Base-by-base conservation (phyloP, 2,888 invertebrate species). In the Cyclophora albipunctata region DNA sequence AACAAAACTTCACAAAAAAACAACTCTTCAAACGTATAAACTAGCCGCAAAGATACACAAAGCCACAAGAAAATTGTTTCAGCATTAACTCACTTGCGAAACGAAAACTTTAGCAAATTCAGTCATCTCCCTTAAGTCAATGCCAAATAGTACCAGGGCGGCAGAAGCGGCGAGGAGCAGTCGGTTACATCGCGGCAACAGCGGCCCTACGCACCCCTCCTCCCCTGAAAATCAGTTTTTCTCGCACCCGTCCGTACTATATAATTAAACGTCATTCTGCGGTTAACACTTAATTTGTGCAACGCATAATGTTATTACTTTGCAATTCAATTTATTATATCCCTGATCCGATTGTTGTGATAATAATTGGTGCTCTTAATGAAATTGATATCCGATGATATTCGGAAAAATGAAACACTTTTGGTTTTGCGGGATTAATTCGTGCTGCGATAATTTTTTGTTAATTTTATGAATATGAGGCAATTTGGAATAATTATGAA, bases 181-280 rank as follows among this genome's bases (percentile, higher is more conserved):
- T 60, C 51, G 49, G 60, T 81, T 78, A 75, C 75, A 78, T 60
- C 60, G 59, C 58, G 59, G 62, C 57, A 37, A 37, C 37, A 52
- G 51, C 56, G 48, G 52, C 51, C 51, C 51, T 64, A 67, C 60
- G 61, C 64, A 65, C 71, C 63, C 74, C 66, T 69, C 63, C 59
- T 62, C 71, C 72, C 78, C 75, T 79, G 74, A 80, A 81, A 84
- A 82, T 78, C 80, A 80, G 78, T 80, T 83, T 84, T 84, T 81
- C 80, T 79, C 78, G 59, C 77, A 63, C 75, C 74, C 71, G 73
- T 78, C 78, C 73, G 84, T 82, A 79, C 78, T 81, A 81, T 84
- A 78, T 84, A 87, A 87, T 88, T 84, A 84, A 85, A 88, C 75
- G 84, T 84, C 85, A 86, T 81, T 78, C 81, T 82, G 88, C 77